Evolutionary conservation across 2,888 invertebrate genomes (phyloP).

Genomic region (Pandemis corylana): DNA sequence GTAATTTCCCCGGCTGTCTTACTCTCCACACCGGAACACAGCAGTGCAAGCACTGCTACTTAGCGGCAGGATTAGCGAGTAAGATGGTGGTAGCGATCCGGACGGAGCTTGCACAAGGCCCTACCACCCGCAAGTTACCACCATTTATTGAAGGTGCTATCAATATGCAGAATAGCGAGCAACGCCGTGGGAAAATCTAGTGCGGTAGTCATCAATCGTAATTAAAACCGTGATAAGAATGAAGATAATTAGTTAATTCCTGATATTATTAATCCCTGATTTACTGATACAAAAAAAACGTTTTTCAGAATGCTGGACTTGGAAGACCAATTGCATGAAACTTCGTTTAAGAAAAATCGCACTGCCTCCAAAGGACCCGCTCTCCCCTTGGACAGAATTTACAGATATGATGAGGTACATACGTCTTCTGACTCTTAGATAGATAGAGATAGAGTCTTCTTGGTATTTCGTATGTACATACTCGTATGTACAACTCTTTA

Average conservation of each 20-base stretch:
- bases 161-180: background rate
- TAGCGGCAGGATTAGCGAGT: too few species aligned
- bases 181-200: background rate
- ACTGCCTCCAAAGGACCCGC: slow-evolving; percentile 50
- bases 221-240: background rate
- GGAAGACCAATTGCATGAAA: slow-evolving; percentile 57
- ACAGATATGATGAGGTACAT: slow-evolving; percentile 60
- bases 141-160: background rate
- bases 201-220: background rate
- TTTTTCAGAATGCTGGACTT: slow-evolving; percentile 60
- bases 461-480: too few species aligned
- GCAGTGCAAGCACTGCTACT: too few species aligned
- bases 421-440: too few species aligned
- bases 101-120: too few species aligned
- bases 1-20: too few species aligned
- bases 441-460: too few species aligned
- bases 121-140: too few species aligned
- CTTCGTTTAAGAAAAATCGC: slow-evolving; percentile 48
- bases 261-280: slow-evolving; percentile 4
- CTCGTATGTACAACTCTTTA: too few species aligned
- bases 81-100: too few species aligned
- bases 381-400: slow-evolving; percentile 58
- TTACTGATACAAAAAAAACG: background rate
- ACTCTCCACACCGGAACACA: too few species aligned
- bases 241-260: background rate